These are phyloP conservation scores for Aphelenchoides besseyi DNA, from an alignment of 1,140 invertebrate genomes.

Conservation along the genomic window DNA sequence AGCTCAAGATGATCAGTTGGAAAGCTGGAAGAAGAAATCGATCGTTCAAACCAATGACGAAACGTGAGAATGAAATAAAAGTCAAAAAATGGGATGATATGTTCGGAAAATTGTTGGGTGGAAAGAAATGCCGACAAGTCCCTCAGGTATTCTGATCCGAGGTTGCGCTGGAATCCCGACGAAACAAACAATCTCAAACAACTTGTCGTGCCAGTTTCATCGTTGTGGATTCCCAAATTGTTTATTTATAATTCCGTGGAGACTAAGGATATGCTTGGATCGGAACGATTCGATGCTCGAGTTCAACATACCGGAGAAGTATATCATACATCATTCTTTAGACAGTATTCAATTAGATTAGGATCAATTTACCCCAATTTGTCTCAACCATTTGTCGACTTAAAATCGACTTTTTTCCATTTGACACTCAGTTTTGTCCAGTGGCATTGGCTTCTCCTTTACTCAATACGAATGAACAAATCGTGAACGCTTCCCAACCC, in stretches of 20 bases:
- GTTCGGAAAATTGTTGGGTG: no score
- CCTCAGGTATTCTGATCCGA: no score
- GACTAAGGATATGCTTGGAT: slow-evolving; percentile 57
- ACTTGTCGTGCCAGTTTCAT: slow-evolving; percentile 46
- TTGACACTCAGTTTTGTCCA: slow-evolving; percentile 55
- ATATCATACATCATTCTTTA: no score
- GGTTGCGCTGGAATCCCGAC: slow-evolving; percentile 37
- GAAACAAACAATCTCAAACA: slow-evolving; percentile 35
- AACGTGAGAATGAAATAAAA: no score
- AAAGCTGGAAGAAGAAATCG: no score
- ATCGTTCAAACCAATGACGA: no score
- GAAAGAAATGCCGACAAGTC: no score
- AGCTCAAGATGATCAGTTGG: no score
- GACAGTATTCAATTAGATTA: no score
- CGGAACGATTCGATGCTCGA: slow-evolving; percentile 51
- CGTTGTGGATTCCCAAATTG: slow-evolving; percentile 48
- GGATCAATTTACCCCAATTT: slow-evolving; percentile 59
- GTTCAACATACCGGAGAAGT: slow-evolving; percentile 40
- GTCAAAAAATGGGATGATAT: no score
- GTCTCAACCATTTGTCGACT: slow-evolving; percentile 45
- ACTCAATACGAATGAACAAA: slow-evolving; percentile 54
- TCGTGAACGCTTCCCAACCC: slow-evolving; percentile 45
- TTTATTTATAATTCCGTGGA: slow-evolving; percentile 56
- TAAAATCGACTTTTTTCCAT: slow-evolving; percentile 28
- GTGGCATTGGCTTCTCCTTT: slow-evolving; percentile 57